Conservation (phyloP, 2,888 invertebrate genomes). For the Trissonchulus sp. region DNA sequence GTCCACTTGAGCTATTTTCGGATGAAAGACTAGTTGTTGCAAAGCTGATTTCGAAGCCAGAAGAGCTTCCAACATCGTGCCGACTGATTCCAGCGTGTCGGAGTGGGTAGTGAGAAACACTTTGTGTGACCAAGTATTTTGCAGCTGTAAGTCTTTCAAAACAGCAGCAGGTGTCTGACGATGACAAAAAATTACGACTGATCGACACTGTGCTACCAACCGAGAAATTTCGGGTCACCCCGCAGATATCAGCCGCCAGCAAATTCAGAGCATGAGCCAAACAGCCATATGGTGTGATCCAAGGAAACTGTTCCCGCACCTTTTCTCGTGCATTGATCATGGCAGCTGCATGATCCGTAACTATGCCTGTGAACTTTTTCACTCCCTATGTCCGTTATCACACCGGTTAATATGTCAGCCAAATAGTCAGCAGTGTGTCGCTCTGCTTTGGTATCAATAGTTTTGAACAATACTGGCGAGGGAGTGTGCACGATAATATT, state of each 20-base stretch:
- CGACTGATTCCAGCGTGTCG: neutral
- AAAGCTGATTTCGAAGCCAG: neutral
- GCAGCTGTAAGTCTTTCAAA: neutral
- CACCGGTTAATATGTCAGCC: neutral
- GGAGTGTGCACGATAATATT: slow-evolving; percentile 8
- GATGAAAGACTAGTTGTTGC: neutral
- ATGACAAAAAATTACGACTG: neutral
- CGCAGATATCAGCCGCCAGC: neutral
- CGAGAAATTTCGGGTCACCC: neutral
- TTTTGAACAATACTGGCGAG: neutral
- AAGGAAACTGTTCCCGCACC: neutral
- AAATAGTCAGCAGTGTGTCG: neutral
- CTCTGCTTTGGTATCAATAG: neutral
- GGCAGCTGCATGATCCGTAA: neutral
- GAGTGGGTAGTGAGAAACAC: neutral
- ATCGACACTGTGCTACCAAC: neutral
- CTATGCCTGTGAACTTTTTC: neutral
- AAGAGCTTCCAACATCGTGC: neutral
- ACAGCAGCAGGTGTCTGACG: neutral
- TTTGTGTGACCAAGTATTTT: neutral
- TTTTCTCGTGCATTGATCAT: neutral
- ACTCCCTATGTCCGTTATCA: neutral
- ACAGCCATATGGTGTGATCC: slow-evolving; percentile 6
- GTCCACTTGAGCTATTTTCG: neutral
- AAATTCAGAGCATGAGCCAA: neutral